Base-by-base conservation (phyloP, 37 sponge, comb jelly and placozoan species). In the Haliclona indistincta region DNA sequence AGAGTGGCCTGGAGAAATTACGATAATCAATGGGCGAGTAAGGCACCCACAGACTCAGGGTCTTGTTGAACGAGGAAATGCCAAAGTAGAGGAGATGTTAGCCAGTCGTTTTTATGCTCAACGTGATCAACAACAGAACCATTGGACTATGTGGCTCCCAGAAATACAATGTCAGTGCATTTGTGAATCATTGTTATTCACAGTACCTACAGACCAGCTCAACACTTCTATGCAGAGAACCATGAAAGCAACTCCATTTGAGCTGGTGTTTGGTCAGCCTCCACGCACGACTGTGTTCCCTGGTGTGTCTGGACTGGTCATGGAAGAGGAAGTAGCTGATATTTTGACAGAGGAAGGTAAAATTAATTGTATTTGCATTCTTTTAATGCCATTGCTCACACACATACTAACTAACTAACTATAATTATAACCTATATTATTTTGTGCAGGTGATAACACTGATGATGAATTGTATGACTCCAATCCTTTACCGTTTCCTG, bases 241-340 rank as follows among this genome's bases (percentile, higher is more conserved):
- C 2, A 61, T 70, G 70, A 80, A 80, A 60, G 47, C 71, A 8
- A 80, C 63, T 52, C 81, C 81, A 10, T 80, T 54, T 58, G 81
- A 80, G 71, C 38, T 80, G n/a, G 81, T 80, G 47, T 80, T 71
- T 70, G 81, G 71, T 30, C 81, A 80, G 71, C 70, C 70, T 35
- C 81, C 81, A 41, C 71, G 63, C 15, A 32, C 55, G 11, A 36
- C 45, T n/a, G 62, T 80, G 15, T 80, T 80, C 34, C 81, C 81
- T 30, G 70, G 71, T 43, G 39, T 22, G 51, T 37, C 26, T 19
- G 62, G 36, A 33, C 25, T 58, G 11, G 29, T 80, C 29, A 60
- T 70, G 68, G 79, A 78, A 53, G 79, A 78, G 37, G 79, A 78
- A 54, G 38, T 78, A 2, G 58, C 47, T 67, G 79, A 78, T 66